Conservation (phyloP, 2,888 invertebrate genomes). For the Pharmacophagus antenor region DNA sequence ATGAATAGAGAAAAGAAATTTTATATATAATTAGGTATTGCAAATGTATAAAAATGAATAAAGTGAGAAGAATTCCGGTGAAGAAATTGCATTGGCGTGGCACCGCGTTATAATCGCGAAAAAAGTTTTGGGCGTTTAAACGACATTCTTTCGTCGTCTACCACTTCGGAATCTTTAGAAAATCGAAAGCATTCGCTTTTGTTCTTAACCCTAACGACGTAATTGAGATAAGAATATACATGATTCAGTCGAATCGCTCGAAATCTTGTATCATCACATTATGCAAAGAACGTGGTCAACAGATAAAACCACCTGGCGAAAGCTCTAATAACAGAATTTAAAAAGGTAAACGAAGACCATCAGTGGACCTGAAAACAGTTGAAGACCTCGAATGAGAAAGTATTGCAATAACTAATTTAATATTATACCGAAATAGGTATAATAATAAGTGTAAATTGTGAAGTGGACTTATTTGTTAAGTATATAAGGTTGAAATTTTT, state of each 20-base stretch:
- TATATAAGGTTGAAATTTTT: neutral
- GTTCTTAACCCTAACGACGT: conserved; percentile 16
- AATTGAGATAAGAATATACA: conserved; percentile 30
- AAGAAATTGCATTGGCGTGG: neutral
- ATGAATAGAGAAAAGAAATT: too few species aligned
- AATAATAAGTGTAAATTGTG: neutral
- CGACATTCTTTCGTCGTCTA: conserved; percentile 19
- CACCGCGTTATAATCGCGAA: neutral
- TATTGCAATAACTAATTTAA: neutral
- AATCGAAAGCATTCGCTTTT: conserved; percentile 31
- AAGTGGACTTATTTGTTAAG: neutral
- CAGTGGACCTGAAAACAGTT: neutral
- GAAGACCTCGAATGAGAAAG: neutral
- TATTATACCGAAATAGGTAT: too few species aligned
- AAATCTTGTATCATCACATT: conserved; percentile 21
- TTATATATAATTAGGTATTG: too few species aligned
- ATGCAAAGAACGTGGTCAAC: conserved; percentile 22
- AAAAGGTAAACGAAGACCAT: neutral
- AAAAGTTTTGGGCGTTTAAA: conserved; percentile 24
- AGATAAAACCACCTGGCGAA: conserved; percentile 51
- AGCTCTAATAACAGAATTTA: conserved; percentile 35
- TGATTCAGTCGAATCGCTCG: conserved; percentile 22
- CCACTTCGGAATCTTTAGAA: conserved; percentile 27
- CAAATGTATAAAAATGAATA: neutral
- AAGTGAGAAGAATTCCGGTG: neutral